Conservation (phyloP, 2,113 vertebrate genomes). For the Platichthys stellatus region DNA sequence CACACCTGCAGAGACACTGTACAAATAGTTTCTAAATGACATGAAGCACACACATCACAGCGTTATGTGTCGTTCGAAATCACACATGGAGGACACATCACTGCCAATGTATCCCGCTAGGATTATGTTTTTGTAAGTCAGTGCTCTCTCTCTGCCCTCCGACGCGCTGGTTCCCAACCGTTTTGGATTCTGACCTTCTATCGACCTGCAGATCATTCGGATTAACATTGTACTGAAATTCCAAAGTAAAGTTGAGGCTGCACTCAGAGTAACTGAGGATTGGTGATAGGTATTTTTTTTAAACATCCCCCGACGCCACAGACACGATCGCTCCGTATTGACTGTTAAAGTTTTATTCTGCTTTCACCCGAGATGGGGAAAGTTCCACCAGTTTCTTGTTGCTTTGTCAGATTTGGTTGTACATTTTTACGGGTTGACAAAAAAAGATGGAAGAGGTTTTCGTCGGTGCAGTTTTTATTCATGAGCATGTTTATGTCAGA, state of each 20-base stretch:
- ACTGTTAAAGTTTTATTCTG: no score
- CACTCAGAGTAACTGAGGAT: not conserved
- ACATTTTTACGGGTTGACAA: no score
- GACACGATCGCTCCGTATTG: no score
- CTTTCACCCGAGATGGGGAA: no score
- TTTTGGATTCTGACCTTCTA: not conserved
- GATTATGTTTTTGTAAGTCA: constrained; percentile 83
- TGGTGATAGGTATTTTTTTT: not conserved
- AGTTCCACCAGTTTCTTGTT: no score
- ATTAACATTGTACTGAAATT: no score
- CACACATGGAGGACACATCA: constrained; percentile 80
- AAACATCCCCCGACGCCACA: no score
- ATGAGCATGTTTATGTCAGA: no score
- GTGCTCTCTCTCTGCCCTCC: constrained; percentile 79
- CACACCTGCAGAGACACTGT: constrained; percentile 60
- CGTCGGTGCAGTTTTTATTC: no score
- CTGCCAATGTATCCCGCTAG: constrained; percentile 84
- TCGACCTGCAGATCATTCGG: not conserved
- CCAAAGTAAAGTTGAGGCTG: no score
- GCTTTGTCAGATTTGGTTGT: no score
- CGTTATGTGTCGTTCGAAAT: constrained; percentile 67
- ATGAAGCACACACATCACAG: constrained; percentile 76
- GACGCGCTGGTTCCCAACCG: constrained; percentile 64
- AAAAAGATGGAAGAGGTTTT: no score
- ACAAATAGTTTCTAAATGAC: constrained; percentile 66